Evolutionary conservation across 2,888 invertebrate species (phyloP).

Genomic region (Megaustenia siamemsis): DNA sequence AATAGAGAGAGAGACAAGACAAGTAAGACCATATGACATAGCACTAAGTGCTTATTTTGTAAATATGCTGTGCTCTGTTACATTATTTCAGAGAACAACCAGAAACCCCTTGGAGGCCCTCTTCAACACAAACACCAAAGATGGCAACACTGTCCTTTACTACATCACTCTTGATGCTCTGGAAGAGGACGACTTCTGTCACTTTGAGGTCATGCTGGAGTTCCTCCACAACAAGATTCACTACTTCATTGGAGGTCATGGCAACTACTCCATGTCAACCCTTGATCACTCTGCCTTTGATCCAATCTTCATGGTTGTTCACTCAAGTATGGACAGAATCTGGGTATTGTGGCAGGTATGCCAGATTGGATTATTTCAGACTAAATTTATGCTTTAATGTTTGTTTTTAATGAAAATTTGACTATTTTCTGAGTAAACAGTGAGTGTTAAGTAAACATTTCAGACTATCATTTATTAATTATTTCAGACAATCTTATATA

Average conservation of each 20-base stretch:
- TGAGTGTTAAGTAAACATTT: too few relatives aligned
- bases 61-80: too few relatives aligned
- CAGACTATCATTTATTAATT: too few relatives aligned
- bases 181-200: constrained; percentile 59
- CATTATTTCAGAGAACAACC: constrained; percentile 20
- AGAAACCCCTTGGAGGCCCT: constrained; percentile 44
- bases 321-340: constrained; percentile 59
- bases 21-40: too few relatives aligned
- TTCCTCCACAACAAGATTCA: constrained; percentile 60
- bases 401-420: too few relatives aligned
- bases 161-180: constrained; percentile 53
- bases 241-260: constrained; percentile 55
- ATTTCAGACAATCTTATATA: too few relatives aligned
- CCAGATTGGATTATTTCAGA: too few relatives aligned
- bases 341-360: constrained; percentile 59
- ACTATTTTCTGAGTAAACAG: too few relatives aligned
- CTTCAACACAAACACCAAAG: constrained; percentile 33
- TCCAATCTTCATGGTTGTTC: constrained; percentile 60
- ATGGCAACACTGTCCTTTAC: constrained; percentile 47
- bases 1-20: too few relatives aligned
- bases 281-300: constrained; percentile 61
- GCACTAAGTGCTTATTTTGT: too few relatives aligned
- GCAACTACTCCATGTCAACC: constrained; percentile 58
- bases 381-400: too few relatives aligned
- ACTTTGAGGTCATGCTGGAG: constrained; percentile 59